These are phyloP conservation scores for Prolemur simus DNA, from an alignment of 2,113 vertebrate species.

Conservation along the genomic window DNA sequence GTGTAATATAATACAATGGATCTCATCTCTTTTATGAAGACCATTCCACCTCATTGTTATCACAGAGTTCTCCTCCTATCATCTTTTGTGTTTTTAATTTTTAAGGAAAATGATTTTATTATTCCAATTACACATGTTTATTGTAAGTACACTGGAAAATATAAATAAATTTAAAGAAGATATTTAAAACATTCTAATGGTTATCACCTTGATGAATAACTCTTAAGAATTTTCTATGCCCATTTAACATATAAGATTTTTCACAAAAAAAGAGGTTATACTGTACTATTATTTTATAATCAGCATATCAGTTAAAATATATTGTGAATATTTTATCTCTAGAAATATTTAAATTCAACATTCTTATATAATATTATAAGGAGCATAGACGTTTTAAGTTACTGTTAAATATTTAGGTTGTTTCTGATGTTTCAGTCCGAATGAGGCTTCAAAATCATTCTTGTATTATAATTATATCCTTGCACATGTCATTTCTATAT, in stretches of 20 bases:
- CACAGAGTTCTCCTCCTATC: not conserved
- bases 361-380: not conserved
- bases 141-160: not conserved
- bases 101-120: not conserved
- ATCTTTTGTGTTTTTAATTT: not conserved
- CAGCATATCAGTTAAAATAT: not conserved
- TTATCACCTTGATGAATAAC: not conserved
- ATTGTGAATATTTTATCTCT: not conserved
- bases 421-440: not conserved
- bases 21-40: not conserved
- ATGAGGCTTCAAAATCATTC: not conserved
- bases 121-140: not conserved
- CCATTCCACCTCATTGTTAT: not conserved
- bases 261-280: not conserved
- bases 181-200: not conserved
- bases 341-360: not conserved
- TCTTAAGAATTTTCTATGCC: not conserved
- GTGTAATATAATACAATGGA: accelerated
- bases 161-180: not conserved
- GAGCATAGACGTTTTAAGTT: not conserved
- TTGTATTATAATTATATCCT: not conserved
- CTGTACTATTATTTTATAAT: not conserved
- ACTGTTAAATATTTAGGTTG: not conserved
- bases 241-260: not conserved
- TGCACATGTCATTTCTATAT: not conserved